Evolutionary conservation across 2,113 vertebrate species (phyloP).

Genomic region (Engystomops pustulosus): DNA sequence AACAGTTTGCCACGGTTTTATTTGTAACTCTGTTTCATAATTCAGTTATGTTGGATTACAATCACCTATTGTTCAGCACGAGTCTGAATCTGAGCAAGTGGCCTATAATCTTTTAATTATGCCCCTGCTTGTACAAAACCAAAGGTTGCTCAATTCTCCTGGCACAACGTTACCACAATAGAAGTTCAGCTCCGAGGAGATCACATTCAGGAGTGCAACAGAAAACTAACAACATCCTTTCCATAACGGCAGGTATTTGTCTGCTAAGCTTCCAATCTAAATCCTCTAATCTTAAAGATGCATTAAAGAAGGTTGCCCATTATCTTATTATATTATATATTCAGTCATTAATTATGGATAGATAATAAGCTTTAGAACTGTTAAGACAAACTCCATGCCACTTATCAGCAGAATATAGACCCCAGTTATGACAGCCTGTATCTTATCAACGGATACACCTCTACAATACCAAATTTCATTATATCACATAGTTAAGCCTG

Average conservation of each 20-base stretch:
- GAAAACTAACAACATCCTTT: background rate
- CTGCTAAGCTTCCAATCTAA: slow-evolving; percentile 44
- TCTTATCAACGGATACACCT: too few relatives aligned
- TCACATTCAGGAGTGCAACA: background rate
- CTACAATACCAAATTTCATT: too few relatives aligned
- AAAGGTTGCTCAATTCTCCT: background rate
- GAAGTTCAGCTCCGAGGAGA: background rate
- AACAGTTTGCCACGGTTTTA: background rate
- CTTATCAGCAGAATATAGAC: too few relatives aligned
- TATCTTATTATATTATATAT: too few relatives aligned
- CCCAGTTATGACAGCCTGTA: too few relatives aligned
- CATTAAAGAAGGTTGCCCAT: too few relatives aligned
- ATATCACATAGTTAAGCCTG: too few relatives aligned
- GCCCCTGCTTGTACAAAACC: background rate
- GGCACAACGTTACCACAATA: background rate
- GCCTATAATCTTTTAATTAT: slow-evolving; percentile 34
- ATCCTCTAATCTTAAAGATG: background rate
- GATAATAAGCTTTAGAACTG: too few relatives aligned
- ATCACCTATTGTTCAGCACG: slow-evolving; percentile 11
- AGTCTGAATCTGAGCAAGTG: background rate
- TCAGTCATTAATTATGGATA: too few relatives aligned
- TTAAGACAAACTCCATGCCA: too few relatives aligned
- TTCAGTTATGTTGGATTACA: slow-evolving; percentile 2
- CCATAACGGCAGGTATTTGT: background rate
- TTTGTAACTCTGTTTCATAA: slow-evolving; percentile 22